Base-by-base conservation (phyloP, 2,888 invertebrate species). In the Zele albiditarsus region DNA sequence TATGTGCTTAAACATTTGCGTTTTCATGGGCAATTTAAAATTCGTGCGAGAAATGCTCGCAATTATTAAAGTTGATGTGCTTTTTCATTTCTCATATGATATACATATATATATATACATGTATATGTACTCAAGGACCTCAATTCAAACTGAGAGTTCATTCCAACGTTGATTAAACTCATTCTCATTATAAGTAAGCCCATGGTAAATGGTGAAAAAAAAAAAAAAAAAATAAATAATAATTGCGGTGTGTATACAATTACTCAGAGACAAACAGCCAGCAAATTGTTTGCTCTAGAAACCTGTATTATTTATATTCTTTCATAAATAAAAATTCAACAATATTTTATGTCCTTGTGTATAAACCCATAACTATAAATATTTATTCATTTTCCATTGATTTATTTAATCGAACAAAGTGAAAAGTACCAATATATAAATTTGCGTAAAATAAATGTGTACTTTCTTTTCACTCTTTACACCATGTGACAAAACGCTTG, bases 201-300 rank as follows among this genome's bases (percentile, higher is more conserved):
- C 62, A 31, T 16, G 62, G 62, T 33, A n/a, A 62, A 62, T 27
- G 31, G 16, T 23, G 14, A 6, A 27, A 58, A 28, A 16, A 20
- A 28, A 28, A 28, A 25, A n/a, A 49, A 46, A 46, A 71, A 63
- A 20, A 1, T 28, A 65, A 60, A 66, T 77, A 79, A 79, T 70
- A 79, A 23, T 74, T 68, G 33, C 68, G 49, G 27, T 71, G 66
- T 71, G 66, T 53, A 53, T 53, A 20, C n/a, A 53, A 53, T 53
- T 53, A 53, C 53, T 20, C 53, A 53, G 53, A 58, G 33, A 73
- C 75, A 78, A 80, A 79, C 77, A 53, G 20, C 53, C 20, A 65
- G 33, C 38, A 38, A 65, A 65, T 65, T 65, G n/a, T 65, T 65
- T 38, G 65, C 65, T 65, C 65, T 65, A 65, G 12, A 38, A 65